A percentile compares a stretch with the other conserved stretches of the same genome.
phyloP scores from a whole-genome alignment of 1,140 invertebrate genomes.

The Apis mellifera region Amel_HAv3.1 CM009936.2:11691501-11692000 shows the following conservation, averaged over 20 bases:
- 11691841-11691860: not conserved
- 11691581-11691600: not conserved
- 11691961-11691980: not conserved
- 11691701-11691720: too few species aligned
- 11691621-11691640: not conserved
- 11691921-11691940: not conserved
- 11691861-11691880: not conserved
- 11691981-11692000: too few species aligned
- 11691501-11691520: not conserved
- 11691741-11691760: not conserved
- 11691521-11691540: too few species aligned
- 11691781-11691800: not conserved
- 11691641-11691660: too few species aligned
- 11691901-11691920: not conserved
- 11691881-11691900: not conserved
- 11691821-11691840: not conserved
- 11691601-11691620: not conserved
- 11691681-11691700: too few species aligned
- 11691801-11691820: not conserved
- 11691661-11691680: too few species aligned
- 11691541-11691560: slow-evolving; percentile 24
- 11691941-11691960: not conserved
- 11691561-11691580: not conserved
- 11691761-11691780: too few species aligned
- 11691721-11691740: not conserved